Percentiles rank a stretch among this genome's conserved stretches.
Conservation (phyloP, 2,797 vertebrate genomes). For the Loriculus beryllinus region DNA sequence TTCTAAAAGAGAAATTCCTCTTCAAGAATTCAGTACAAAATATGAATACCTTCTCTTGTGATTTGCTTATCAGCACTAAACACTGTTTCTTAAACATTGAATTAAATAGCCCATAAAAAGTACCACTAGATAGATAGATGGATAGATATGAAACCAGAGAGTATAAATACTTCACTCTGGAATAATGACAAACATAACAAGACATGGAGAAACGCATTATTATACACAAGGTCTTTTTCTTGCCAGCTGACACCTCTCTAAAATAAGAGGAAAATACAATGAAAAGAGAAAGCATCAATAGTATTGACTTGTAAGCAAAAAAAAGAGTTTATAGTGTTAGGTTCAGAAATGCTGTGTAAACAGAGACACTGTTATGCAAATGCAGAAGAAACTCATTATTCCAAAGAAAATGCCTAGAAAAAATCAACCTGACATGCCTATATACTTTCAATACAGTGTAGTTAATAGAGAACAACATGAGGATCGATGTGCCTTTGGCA, state of each 20-base stretch:
- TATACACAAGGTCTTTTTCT: background rate
- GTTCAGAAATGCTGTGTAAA: background rate
- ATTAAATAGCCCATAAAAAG: background rate
- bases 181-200: background rate
- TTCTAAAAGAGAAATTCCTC: background rate
- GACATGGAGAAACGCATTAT: background rate
- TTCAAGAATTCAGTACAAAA: background rate
- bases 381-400: slow-evolving; percentile 12
- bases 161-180: background rate
- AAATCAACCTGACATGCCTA: background rate
- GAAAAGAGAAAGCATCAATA: background rate
- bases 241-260: background rate
- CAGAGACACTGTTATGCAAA: background rate
- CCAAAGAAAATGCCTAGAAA: background rate
- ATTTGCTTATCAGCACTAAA: background rate
- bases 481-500: background rate
- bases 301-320: background rate
- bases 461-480: background rate
- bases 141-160: background rate
- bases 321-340: background rate
- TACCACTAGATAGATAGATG: background rate
- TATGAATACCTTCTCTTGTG: background rate
- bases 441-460: background rate
- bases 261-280: background rate
- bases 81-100: background rate